phyloP scores from a whole-genome alignment of 2,888 invertebrate genomes.

The Drosophila heteroneura region DNA sequence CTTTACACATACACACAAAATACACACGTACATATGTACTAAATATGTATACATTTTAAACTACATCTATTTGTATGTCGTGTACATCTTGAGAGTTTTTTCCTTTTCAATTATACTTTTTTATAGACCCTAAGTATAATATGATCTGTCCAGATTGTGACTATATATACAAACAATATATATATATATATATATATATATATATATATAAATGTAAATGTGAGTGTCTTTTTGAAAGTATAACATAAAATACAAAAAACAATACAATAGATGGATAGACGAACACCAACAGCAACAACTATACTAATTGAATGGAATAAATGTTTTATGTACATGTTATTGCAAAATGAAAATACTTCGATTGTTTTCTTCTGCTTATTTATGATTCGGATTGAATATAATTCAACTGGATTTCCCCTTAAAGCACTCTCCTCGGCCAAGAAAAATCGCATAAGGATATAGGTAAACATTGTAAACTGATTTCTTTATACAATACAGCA shows the following conservation, averaged over 20 bases:
- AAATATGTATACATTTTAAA: conserved; percentile 27
- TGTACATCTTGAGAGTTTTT: conserved; percentile 32
- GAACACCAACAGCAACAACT: conserved; percentile 44
- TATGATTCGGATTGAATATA: background rate
- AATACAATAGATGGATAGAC: conserved; percentile 37
- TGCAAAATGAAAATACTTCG: conserved; percentile 33
- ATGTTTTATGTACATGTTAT: conserved; percentile 80
- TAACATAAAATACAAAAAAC: conserved; percentile 21
- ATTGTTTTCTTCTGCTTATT: conserved; percentile 3
- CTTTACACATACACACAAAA: conserved; percentile 36
- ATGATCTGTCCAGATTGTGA: conserved; percentile 69
- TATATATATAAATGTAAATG: conserved; percentile 61
- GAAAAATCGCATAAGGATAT: background rate
- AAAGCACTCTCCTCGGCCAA: background rate
- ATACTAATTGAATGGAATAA: conserved; percentile 67
- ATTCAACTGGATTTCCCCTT: background rate
- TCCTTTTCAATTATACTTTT: conserved; percentile 31
- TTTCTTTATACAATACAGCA: conserved; percentile 54
- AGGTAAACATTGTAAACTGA: background rate
- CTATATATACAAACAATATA: conserved; percentile 38
- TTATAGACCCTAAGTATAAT: conserved; percentile 43
- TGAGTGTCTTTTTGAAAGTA: conserved; percentile 71
- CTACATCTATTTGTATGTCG: conserved; percentile 33
- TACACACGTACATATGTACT: conserved; percentile 6
- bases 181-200: conserved; percentile 3